Conservation (phyloP, 92 coral and sea anemone species). For the Bergia sp. region DNA sequence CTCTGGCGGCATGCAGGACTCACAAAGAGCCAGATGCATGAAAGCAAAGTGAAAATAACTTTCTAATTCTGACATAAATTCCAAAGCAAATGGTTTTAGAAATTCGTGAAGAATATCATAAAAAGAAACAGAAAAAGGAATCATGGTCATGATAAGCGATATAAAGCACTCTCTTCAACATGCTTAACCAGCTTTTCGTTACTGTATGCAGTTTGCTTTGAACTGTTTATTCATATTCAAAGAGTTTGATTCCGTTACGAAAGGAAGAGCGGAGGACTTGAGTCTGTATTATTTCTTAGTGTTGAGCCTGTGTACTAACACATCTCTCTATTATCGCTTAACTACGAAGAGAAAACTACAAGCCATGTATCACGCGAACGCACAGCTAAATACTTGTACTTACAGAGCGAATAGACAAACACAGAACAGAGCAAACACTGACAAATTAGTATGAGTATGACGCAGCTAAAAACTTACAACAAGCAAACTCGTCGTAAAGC, state of each 20-base stretch:
- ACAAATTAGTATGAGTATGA: constrained; percentile 21
- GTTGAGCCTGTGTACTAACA: not conserved
- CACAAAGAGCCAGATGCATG: not conserved
- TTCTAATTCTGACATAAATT: not conserved
- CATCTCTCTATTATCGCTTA: not conserved
- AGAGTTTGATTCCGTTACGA: not conserved
- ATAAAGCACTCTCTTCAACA: not conserved
- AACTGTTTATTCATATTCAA: constrained; percentile 11
- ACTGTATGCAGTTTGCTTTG: not conserved
- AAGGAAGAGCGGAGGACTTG: not conserved
- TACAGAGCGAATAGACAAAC: constrained; percentile 48
- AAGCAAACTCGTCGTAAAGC: constrained; percentile 6
- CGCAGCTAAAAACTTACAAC: constrained; percentile 45
- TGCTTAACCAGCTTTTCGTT: not conserved
- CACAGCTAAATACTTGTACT: constrained; percentile 18
- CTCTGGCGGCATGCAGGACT: constrained; percentile 8
- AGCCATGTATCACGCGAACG: constrained; percentile 22
- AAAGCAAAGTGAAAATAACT: not conserved
- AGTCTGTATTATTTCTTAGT: not conserved
- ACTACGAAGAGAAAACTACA: not conserved
- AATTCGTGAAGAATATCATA: not conserved
- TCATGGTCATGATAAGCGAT: not conserved
- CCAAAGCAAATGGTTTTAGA: not conserved
- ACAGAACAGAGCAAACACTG: constrained; percentile 10
- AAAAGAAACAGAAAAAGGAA: not conserved